Base-by-base conservation (phyloP, 2,113 vertebrate genomes). In the Melanerpes formicivorus region DNA sequence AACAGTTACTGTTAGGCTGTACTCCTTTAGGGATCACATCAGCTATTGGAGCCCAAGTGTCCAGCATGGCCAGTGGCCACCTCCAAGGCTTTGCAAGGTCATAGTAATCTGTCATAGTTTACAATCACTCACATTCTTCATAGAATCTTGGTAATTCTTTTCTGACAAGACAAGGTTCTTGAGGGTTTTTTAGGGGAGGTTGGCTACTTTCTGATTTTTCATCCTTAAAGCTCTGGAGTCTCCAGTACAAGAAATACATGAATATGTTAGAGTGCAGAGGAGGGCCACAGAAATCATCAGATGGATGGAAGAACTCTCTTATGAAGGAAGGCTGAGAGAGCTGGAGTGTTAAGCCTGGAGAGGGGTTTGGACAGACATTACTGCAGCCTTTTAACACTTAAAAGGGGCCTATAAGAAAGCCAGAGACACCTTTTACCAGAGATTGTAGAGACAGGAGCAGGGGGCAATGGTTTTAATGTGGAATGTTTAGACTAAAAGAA, bases 371-470 rank as follows among this genome's bases (percentile, higher is more conserved):
- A 18, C 48, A 50, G 48, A 1, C 0, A 7, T 77, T 32, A 25
- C 1, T 27, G 16, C 0, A 0, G 8, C 17, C 5, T 40, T 72
- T 63, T 14, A 30, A 50, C 48, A 50, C 48, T 50, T 50, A 50
- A 50, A 50, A 21, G 9, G 5, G 16, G 16, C 18, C 18, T 56
- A 8, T 6, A 70, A 37, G 25, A 48, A 69, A 77, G 30, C 40
- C 1, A 5, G 6, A n/a, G 6, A 37, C 5, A 54, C 9, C n/a
- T 69, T 34, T 64, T n/a, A 27, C 15, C 25, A 59, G 9, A 19
- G 19, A 13, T 18, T 80, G 29, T 26, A 30, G 14, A 13, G 22
- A 46, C 26, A 67, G 46, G 8, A 56, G 10, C 15, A 32, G 42
- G 14, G 6, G 27, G 5, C 5, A 50, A 64, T 1, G 1, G 6